A percentile compares a stretch with the other conserved stretches of the same genome.
Conservation (phyloP, 2,113 vertebrate species). For the Ictidomys tridecemlineatus region DNA sequence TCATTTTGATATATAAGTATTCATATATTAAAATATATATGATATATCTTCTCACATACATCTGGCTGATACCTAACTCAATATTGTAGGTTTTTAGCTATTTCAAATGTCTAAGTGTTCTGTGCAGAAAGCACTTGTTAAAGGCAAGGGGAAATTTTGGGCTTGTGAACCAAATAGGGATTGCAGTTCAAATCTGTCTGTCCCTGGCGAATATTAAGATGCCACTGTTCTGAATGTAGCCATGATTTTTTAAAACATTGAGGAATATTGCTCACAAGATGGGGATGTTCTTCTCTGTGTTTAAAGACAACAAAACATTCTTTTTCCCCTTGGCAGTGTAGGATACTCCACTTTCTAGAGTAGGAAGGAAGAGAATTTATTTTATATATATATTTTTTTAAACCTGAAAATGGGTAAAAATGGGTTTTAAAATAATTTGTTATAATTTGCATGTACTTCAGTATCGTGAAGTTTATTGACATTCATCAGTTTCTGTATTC, state of each 20-base stretch:
- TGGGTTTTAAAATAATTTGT: background rate
- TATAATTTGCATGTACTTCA: background rate
- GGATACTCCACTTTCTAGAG: background rate
- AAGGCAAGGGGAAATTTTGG: background rate
- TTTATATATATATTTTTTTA: background rate
- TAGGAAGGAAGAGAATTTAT: background rate
- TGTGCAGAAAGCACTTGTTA: background rate
- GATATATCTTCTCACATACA: background rate
- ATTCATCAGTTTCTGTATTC: background rate
- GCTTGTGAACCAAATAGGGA: background rate
- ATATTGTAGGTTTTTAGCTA: background rate
- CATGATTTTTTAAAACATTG: conserved; percentile 9
- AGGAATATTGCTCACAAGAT: background rate
- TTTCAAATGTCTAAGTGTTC: conserved; percentile 20
- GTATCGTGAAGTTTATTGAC: background rate
- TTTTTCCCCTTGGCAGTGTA: background rate
- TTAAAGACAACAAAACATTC: too few relatives aligned
- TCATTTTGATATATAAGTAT: too few relatives aligned
- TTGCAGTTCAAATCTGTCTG: background rate
- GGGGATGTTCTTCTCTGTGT: background rate
- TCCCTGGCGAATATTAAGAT: background rate
- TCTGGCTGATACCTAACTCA: background rate
- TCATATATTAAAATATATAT: too few relatives aligned
- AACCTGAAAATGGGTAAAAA: conserved; percentile 45
- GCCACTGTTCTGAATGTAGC: background rate